Conservation (phyloP, 2,797 vertebrate species). For the Glossophaga mutica region DNA sequence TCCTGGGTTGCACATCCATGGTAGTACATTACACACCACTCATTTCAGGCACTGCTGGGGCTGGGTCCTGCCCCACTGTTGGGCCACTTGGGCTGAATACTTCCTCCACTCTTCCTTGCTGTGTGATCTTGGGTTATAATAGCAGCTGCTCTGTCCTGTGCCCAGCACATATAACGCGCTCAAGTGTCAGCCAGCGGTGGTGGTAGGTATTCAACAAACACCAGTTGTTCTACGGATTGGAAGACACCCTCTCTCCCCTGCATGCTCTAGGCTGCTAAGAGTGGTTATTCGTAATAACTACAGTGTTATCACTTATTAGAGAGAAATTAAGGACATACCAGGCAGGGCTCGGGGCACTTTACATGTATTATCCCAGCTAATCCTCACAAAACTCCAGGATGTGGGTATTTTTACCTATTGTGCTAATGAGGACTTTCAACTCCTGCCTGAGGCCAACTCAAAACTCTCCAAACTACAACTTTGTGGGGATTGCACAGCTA, state of each 20-base stretch:
- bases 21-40: neutral
- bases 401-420: neutral
- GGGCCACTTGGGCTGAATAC: neutral
- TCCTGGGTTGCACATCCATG: fast-evolving
- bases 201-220: neutral
- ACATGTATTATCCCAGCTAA: neutral
- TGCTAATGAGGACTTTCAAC: neutral
- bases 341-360: neutral
- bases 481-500: neutral
- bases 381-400: neutral
- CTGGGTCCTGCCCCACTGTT: fast-evolving
- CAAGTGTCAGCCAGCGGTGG: neutral
- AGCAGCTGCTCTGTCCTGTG: neutral
- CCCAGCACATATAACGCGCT: neutral
- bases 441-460: neutral
- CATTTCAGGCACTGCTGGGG: fast-evolving
- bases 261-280: neutral
- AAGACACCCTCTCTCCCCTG: neutral
- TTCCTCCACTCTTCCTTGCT: neutral
- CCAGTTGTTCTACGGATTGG: neutral
- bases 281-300: neutral
- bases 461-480: neutral
- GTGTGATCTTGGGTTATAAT: too few relatives aligned
- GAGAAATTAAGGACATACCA: neutral
- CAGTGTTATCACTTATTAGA: neutral